These are phyloP conservation scores for Daphoenositta chrysoptera DNA, from an alignment of 2,113 vertebrate genomes.

Conservation along the genomic window DNA sequence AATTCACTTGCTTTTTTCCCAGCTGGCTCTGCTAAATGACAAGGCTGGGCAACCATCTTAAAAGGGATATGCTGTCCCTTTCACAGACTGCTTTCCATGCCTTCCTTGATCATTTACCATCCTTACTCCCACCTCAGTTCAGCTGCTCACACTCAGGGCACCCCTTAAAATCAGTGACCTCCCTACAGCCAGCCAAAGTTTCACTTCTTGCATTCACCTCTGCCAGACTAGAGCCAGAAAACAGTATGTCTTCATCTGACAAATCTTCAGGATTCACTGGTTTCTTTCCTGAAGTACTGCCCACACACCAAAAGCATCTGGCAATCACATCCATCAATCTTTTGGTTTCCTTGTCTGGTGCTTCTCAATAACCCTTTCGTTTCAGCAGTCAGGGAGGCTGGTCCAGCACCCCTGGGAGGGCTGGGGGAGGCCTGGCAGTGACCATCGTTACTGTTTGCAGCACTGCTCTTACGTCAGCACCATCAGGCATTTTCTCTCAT, in stretches of 20 bases:
- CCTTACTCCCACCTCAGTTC: background rate
- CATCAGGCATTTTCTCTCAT: background rate
- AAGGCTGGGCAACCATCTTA: background rate
- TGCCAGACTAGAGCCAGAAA: background rate
- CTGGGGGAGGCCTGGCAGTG: background rate
- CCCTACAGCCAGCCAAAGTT: background rate
- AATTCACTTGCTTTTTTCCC: slow-evolving; percentile 35
- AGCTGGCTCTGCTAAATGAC: slow-evolving; percentile 29
- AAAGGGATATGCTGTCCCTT: background rate
- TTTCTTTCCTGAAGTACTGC: background rate
- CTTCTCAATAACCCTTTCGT: background rate
- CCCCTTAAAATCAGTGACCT: background rate
- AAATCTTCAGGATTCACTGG: background rate
- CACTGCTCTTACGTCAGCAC: background rate
- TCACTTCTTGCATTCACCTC: background rate
- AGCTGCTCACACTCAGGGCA: background rate
- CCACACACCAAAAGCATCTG: background rate
- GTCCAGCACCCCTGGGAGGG: background rate
- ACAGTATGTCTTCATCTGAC: background rate
- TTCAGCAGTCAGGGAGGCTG: background rate
- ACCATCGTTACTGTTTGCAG: background rate
- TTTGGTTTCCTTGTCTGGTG: background rate
- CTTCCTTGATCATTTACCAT: background rate
- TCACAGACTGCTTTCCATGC: background rate
- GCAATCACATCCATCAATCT: background rate